A percentile compares a stretch with the other conserved stretches of the same genome.
Conservation (phyloP, 2,113 vertebrate species). For the Meriones unguiculatus region DNA sequence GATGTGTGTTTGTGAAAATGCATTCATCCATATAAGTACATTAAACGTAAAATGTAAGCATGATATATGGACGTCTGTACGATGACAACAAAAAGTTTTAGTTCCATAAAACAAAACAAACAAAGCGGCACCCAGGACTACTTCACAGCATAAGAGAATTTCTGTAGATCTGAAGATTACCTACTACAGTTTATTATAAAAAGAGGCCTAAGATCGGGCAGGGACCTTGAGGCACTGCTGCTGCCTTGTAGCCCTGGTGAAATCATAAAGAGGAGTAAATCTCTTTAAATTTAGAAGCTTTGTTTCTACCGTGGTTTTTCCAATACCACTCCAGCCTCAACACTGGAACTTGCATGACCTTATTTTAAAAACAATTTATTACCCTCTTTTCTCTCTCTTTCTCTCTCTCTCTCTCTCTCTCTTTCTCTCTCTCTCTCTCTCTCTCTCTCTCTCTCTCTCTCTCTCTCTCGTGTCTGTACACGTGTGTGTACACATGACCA, state of each 20-base stretch:
- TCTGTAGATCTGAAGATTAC: background rate
- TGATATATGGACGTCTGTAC: background rate
- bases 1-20: background rate
- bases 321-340: accelerated
- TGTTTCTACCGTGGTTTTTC: accelerated
- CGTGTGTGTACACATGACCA: background rate
- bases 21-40: background rate
- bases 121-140: no score
- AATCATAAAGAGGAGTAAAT: background rate
- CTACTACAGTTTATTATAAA: background rate
- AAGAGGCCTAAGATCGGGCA: background rate
- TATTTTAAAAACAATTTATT: background rate
- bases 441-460: background rate
- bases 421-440: no score
- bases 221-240: background rate
- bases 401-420: background rate
- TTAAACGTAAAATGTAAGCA: background rate
- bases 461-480: background rate
- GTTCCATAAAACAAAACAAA: background rate
- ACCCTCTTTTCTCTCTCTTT: background rate
- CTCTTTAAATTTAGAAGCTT: background rate
- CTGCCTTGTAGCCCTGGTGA: background rate
- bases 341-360: background rate
- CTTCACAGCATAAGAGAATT: background rate
- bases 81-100: background rate